Conservation (phyloP, 64 coral and sea anemone species). For the Montipora cactus region DNA sequence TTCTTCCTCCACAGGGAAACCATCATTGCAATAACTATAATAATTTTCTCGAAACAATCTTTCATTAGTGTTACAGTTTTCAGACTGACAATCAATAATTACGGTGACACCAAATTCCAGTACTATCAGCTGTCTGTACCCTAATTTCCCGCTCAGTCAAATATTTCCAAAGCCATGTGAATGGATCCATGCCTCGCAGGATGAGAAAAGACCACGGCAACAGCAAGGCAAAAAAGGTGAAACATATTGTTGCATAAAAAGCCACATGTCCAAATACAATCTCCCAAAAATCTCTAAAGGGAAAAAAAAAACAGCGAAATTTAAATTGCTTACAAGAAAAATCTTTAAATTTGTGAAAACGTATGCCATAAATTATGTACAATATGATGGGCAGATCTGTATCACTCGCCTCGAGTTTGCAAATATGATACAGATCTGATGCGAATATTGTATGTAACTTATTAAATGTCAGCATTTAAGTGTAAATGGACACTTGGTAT, state of each 20-base stretch:
- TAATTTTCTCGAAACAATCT: too few relatives aligned
- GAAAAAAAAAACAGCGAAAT: neutral
- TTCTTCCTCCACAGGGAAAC: too few relatives aligned
- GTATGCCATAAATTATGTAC: too few relatives aligned
- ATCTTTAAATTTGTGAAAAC: neutral
- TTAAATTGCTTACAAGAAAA: neutral
- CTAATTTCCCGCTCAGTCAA: conserved; percentile 60
- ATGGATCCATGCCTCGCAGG: conserved; percentile 79
- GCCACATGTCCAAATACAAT: conserved; percentile 60
- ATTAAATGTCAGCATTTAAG: too few relatives aligned
- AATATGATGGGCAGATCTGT: too few relatives aligned
- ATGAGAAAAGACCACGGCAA: conserved; percentile 87
- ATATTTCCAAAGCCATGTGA: conserved; percentile 78
- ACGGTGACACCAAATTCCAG: neutral
- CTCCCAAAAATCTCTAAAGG: conserved; percentile 64
- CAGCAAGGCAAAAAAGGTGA: conserved; percentile 79
- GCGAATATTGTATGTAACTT: too few relatives aligned
- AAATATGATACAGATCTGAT: too few relatives aligned
- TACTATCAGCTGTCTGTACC: conserved; percentile 26
- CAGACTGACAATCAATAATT: neutral
- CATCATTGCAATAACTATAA: too few relatives aligned
- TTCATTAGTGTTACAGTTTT: too few relatives aligned
- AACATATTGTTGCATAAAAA: conserved; percentile 73
- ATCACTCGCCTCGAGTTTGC: too few relatives aligned
- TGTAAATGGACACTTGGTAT: too few relatives aligned